Evolutionary conservation across 2,113 vertebrate species (phyloP), one percentile per base, ranked within the genome.

Genomic region (Gnathonemus echidnorhynchus): DNA sequence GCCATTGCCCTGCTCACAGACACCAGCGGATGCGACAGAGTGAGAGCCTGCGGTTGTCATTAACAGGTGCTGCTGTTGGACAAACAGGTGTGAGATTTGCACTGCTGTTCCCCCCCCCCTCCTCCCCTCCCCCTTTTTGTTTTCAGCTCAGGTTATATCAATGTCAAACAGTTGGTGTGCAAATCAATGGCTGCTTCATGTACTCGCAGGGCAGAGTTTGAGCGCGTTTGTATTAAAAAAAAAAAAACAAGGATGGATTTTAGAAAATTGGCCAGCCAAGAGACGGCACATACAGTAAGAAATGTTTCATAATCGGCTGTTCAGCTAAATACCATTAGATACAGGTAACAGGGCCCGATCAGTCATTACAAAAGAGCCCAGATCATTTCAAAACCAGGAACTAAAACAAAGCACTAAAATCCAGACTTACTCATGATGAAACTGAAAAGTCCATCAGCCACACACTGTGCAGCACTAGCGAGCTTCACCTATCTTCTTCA

Each of bases 1-100:
- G n/a, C 93, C 92, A 86, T 77, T 93, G 92, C 87, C 84, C 85
- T 90, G 84, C 88, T 91, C 90, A 0, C 90, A 15, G 89, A 42
- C 88, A 45, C 90, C 19, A 5, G 42, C 17, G 5, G 42, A 48
- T 53, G 86, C 17, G 49, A 8, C 50, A 24, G 84, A 9, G 15
- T 58, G 50, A 48, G 56, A 46, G 56, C 42, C 15, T 46, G 88
- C 2, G 39, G 58, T 70, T 88, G 35, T 62, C 19, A 15, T 45
- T 88, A 24, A 13, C 56, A 39, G 53, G 35, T 88, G 88, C 21
- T 66, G 58, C 39, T 70, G 49, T 35, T 21, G 50, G 31, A 53
- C 17, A n/a, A 46, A 21, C 35, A 39, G 35, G 74, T 39, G 74
- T 77, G 58, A 66, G 58, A 8, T 66, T n/a, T 66, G 2, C 58